Percentiles rank a stretch among this genome's conserved stretches.
phyloP scores from a whole-genome alignment of 2,113 vertebrate genomes.

The Nycticryphes semicollaris region DNA sequence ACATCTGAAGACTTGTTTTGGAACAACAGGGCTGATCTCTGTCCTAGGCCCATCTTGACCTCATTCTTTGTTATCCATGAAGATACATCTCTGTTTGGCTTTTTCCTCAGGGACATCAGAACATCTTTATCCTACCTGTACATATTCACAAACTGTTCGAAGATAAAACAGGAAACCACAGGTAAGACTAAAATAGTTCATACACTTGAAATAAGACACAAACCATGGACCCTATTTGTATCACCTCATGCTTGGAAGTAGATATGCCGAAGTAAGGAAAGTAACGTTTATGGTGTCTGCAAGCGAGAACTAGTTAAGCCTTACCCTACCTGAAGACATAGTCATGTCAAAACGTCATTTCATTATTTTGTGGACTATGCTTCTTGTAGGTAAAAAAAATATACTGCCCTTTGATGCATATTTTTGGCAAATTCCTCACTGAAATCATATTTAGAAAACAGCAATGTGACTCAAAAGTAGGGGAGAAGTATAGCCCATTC shows the following conservation, averaged over 20 bases:
- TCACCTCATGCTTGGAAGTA: neutral
- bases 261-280: neutral
- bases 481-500: neutral
- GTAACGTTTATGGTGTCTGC: neutral
- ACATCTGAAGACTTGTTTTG: neutral
- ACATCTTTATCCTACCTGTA: neutral
- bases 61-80: neutral
- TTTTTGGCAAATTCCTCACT: neutral
- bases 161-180: neutral
- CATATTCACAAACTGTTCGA: neutral
- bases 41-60: neutral
- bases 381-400: neutral
- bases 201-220: neutral
- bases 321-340: neutral
- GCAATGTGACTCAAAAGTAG: neutral
- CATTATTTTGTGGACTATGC: neutral
- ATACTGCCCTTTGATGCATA: neutral
- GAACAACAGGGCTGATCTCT: neutral
- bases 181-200: neutral
- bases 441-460: neutral
- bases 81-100: neutral
- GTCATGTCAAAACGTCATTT: neutral
- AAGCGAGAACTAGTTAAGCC: neutral
- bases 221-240: neutral
- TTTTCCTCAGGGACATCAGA: neutral